These are phyloP conservation scores for Horisme vitalbata DNA, from an alignment of 2,888 invertebrate genomes.

Conservation along the genomic window DNA sequence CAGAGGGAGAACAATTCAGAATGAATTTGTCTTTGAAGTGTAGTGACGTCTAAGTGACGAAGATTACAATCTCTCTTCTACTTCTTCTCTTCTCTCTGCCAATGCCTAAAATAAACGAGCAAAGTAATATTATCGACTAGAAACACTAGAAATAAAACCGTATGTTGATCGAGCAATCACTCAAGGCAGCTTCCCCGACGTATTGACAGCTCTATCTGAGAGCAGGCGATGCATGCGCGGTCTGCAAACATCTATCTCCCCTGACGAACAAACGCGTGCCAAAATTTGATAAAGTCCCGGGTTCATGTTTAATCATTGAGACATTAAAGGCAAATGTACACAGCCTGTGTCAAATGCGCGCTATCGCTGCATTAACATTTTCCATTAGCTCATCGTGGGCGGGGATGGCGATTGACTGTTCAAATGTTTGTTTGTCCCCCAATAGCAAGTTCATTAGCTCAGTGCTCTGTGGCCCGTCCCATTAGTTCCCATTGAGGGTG, in stretches of 20 bases:
- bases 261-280: conserved; percentile 74
- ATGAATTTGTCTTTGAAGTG: no score
- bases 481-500: background rate
- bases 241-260: conserved; percentile 71
- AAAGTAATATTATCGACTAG: background rate
- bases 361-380: conserved; percentile 70
- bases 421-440: conserved; percentile 48
- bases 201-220: conserved; percentile 76
- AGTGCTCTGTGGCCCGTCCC: conserved; percentile 1
- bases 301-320: conserved; percentile 78
- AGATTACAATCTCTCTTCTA: no score
- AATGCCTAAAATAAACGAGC: no score
- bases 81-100: no score
- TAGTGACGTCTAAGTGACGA: no score
- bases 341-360: conserved; percentile 38
- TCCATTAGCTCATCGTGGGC: conserved; percentile 54
- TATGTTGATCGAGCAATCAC: conserved; percentile 71
- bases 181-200: conserved; percentile 63
- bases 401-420: conserved; percentile 51
- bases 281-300: conserved; percentile 78
- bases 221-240: conserved; percentile 66
- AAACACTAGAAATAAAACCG: conserved; percentile 41
- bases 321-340: conserved; percentile 64
- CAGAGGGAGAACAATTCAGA: no score
- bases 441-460: conserved; percentile 36